phyloP scores from a whole-genome alignment of 2,888 invertebrate genomes.

The Drosophila atripex region DNA sequence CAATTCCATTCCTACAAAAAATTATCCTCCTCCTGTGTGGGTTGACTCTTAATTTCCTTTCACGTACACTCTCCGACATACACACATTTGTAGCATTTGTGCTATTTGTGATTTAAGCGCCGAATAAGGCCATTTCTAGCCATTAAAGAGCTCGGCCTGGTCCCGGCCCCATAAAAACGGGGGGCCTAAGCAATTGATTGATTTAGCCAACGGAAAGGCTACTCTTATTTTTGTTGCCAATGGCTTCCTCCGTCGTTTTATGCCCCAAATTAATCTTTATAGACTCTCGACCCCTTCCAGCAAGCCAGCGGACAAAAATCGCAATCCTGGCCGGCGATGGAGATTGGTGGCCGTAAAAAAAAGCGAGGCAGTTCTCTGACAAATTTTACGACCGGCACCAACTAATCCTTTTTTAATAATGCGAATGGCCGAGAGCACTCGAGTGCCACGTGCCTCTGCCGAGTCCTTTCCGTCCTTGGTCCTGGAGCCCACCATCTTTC shows the following conservation, averaged over 20 bases:
- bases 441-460: constrained; percentile 43
- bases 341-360: constrained; percentile 36
- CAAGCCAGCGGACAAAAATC: background rate
- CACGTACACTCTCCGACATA: background rate
- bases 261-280: constrained; percentile 53
- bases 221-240: constrained; percentile 11
- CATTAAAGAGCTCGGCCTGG: constrained; percentile 33
- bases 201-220: constrained; percentile 36
- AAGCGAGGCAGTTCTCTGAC: constrained; percentile 6
- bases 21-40: constrained; percentile 33
- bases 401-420: constrained; percentile 58
- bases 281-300: constrained; percentile 11
- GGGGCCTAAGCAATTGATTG: constrained; percentile 47
- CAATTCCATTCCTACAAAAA: background rate
- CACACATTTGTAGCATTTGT: constrained; percentile 2
- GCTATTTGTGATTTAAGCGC: constrained; percentile 31
- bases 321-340: background rate
- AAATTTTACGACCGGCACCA: constrained; percentile 48
- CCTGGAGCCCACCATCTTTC: constrained; percentile 30
- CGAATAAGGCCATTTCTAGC: constrained; percentile 18
- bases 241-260: constrained; percentile 29
- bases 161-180: constrained; percentile 34
- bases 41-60: constrained; percentile 49
- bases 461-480: background rate
- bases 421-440: constrained; percentile 23